Evolutionary conservation across 2,797 vertebrate genomes (phyloP).

Genomic region (Adelosebastes latens): DNA sequence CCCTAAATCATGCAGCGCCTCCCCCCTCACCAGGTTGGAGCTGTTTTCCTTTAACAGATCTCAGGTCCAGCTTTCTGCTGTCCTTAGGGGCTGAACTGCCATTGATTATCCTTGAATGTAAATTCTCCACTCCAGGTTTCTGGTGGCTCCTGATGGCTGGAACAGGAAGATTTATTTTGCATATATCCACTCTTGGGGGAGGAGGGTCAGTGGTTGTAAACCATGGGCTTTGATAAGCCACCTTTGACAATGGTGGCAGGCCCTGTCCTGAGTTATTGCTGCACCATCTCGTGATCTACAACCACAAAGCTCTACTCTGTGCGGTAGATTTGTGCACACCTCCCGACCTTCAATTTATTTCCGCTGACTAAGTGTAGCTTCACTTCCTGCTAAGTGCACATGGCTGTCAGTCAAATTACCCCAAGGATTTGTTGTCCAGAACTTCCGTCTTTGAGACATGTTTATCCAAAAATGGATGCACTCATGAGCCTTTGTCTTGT

Average conservation of each 20-base stretch:
- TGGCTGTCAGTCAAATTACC: constrained; percentile 41
- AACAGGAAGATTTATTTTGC: constrained; percentile 43
- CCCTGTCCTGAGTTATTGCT: constrained; percentile 50
- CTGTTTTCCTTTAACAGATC: not conserved
- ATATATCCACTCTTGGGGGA: constrained; percentile 17
- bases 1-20: not conserved
- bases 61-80: not conserved
- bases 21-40: not conserved
- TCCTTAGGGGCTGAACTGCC: not conserved
- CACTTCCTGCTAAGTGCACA: constrained; percentile 43
- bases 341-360: constrained; percentile 43
- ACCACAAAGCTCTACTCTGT: constrained; percentile 6
- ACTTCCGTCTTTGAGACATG: not conserved
- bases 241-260: constrained; percentile 41
- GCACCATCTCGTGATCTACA: constrained; percentile 60
- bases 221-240: constrained; percentile 39
- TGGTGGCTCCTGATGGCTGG: constrained; percentile 9
- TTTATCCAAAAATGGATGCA: not conserved
- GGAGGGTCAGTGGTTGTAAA: constrained; percentile 42
- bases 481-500: constrained; percentile 22
- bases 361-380: constrained; percentile 41
- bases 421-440: constrained; percentile 14
- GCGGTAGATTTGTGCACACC: constrained; percentile 47
- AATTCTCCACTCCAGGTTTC: constrained; percentile 26
- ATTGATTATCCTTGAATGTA: constrained; percentile 48